A percentile compares a stretch with the other conserved stretches of the same genome.
These are phyloP conservation scores for Spongilla lacustris DNA, from an alignment of 37 sponge, comb jelly and placozoan species.

Conservation along the genomic window DNA sequence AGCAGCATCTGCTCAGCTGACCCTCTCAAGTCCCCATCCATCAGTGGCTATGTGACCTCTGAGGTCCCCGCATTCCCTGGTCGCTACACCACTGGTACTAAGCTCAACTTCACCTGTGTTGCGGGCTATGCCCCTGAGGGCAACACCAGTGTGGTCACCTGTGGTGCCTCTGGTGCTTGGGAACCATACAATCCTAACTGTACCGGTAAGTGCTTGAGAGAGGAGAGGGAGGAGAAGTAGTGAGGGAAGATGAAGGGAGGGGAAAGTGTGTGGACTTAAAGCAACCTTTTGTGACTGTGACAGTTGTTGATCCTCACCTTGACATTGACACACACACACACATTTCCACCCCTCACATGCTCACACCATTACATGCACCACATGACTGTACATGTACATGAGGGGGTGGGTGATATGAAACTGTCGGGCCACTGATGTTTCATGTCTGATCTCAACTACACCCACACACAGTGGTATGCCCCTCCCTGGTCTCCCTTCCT, in stretches of 20 bases:
- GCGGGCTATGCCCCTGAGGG: not conserved
- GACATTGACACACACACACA: too few relatives aligned
- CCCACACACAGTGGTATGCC: not conserved
- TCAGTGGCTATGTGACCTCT: not conserved
- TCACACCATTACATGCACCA: too few relatives aligned
- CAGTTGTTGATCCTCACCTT: too few relatives aligned
- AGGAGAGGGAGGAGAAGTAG: not conserved
- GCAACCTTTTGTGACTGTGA: too few relatives aligned
- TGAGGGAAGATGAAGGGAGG: not conserved
- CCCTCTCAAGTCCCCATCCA: not conserved
- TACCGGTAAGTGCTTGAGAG: not conserved
- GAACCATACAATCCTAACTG: not conserved
- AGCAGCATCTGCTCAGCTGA: slow-evolving; percentile 1
- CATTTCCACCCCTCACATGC: too few relatives aligned
- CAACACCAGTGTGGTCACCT: not conserved
- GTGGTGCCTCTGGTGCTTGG: not conserved
- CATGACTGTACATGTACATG: not conserved
- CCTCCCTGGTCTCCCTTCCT: not conserved
- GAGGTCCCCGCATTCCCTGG: not conserved
- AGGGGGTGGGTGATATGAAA: not conserved
- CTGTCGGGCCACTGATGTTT: too few relatives aligned
- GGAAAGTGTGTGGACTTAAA: too few relatives aligned
- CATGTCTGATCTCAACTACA: not conserved
- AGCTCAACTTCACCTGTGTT: not conserved
- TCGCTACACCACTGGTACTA: slow-evolving; percentile 5